Conservation (phyloP, 2,113 vertebrate genomes). For the Ptilorrhoa leucosticta region DNA sequence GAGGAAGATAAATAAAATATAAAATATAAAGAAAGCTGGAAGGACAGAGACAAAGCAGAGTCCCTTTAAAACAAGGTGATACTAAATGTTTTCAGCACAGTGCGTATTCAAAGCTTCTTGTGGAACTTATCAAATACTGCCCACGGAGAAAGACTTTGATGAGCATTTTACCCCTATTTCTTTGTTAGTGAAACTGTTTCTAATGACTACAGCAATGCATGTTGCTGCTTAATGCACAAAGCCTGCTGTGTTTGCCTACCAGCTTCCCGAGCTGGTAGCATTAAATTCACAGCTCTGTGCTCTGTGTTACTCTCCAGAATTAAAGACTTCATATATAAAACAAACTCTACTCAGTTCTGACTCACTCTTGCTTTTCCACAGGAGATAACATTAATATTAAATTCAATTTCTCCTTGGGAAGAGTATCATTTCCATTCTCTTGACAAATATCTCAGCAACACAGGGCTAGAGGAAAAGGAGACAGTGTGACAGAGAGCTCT, state of each 20-base stretch:
- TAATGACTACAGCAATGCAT: background rate
- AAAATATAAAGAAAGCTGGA: background rate
- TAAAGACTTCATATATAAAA: constrained; percentile 13
- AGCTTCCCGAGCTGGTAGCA: background rate
- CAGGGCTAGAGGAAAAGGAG: background rate
- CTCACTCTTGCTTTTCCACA: constrained; percentile 8
- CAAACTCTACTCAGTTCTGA: constrained; percentile 25
- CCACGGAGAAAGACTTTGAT: background rate
- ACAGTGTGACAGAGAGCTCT: background rate
- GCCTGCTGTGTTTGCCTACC: constrained; percentile 19
- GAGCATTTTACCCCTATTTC: background rate
- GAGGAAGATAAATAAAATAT: background rate
- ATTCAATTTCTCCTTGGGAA: background rate
- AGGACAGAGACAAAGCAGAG: background rate
- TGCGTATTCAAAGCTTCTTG: background rate
- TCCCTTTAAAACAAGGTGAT: background rate
- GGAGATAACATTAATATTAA: constrained; percentile 27
- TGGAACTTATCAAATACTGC: background rate
- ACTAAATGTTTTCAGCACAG: background rate
- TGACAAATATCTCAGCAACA: constrained; percentile 67
- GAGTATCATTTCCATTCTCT: constrained; percentile 14
- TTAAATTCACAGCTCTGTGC: background rate
- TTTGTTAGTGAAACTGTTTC: background rate
- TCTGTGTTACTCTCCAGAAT: background rate
- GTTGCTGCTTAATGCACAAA: background rate